Percentiles rank a stretch among this genome's conserved stretches.
Conservation (phyloP, 1,140 invertebrate genomes). For the Drosophila aff. region DNA sequence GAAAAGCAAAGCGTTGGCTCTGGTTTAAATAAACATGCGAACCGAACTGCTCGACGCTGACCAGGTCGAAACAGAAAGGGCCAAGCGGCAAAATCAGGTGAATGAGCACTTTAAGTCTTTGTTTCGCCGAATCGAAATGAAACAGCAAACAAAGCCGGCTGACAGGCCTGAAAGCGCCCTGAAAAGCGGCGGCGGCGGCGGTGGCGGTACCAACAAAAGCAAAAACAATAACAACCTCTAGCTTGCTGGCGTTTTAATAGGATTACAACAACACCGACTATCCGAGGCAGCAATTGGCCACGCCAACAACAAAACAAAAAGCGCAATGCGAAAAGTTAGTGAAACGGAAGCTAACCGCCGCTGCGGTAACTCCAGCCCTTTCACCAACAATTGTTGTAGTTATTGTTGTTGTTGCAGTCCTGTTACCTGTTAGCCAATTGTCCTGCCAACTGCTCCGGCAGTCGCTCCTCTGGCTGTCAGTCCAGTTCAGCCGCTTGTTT, state of each 20-base stretch:
- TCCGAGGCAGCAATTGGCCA: constrained; percentile 37
- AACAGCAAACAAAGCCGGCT: constrained; percentile 75
- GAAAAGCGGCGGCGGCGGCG: constrained; percentile 18
- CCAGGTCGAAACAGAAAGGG: constrained; percentile 15
- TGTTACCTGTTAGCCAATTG: constrained; percentile 61
- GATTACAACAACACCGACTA: constrained; percentile 63
- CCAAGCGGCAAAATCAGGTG: constrained; percentile 73
- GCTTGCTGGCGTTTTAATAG: constrained; percentile 58
- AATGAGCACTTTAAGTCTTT: constrained; percentile 81
- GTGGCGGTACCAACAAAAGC: constrained; percentile 37
- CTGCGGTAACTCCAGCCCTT: constrained; percentile 35
- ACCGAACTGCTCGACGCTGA: constrained; percentile 5
- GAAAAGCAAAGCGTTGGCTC: constrained; percentile 38
- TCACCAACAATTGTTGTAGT: constrained; percentile 31
- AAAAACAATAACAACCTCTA: constrained; percentile 21
- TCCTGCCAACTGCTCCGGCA: constrained; percentile 50
- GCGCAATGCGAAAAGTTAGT: constrained; percentile 75
- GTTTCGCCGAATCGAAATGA: constrained; percentile 80
- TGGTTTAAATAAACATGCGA: constrained; percentile 78
- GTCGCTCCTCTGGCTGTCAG: constrained; percentile 25
- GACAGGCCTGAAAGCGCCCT: constrained; percentile 39
- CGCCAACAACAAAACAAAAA: constrained; percentile 52
- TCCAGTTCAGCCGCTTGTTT: constrained; percentile 51
- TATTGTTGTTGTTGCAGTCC: constrained; percentile 5
- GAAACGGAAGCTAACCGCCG: constrained; percentile 68